These are phyloP conservation scores for Drosophila pachea DNA, from an alignment of 1,140 invertebrate species.

Conservation along the genomic window DNA sequence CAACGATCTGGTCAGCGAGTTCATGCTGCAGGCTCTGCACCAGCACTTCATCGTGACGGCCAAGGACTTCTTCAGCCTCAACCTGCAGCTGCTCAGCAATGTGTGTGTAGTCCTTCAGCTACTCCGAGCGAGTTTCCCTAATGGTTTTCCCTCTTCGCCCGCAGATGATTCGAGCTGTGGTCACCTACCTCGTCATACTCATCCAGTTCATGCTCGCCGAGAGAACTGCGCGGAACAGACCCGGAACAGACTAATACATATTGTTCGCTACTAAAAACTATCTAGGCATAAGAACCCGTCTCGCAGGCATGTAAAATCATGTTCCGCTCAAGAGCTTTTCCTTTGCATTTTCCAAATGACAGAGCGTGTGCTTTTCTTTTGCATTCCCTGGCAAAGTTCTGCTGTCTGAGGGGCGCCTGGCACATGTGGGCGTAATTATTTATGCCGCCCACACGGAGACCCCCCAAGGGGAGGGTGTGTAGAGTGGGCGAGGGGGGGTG, in stretches of 20 bases:
- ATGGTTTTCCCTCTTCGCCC: not conserved
- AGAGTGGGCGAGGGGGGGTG: not conserved
- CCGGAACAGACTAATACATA: too few relatives aligned
- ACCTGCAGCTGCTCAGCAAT: slow-evolving; percentile 63
- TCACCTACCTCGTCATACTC: slow-evolving; percentile 74
- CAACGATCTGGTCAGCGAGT: slow-evolving; percentile 70
- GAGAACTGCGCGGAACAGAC: slow-evolving; percentile 5
- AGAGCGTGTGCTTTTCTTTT: too few relatives aligned
- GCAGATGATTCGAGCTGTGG: slow-evolving; percentile 73
- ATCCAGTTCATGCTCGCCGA: slow-evolving; percentile 77
- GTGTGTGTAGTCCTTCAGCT: not conserved
- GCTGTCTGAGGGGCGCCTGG: not conserved
- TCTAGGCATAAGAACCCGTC: too few relatives aligned
- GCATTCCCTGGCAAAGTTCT: too few relatives aligned
- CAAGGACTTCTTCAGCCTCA: slow-evolving; percentile 73
- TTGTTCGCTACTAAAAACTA: too few relatives aligned
- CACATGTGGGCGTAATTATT: slow-evolving; percentile 57
- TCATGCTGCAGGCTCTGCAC: slow-evolving; percentile 68
- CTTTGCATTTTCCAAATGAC: too few relatives aligned
- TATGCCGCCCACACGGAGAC: slow-evolving; percentile 58
- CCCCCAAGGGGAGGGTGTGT: not conserved
- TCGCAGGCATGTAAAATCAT: too few relatives aligned
- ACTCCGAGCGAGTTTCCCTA: not conserved
- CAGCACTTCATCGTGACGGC: slow-evolving; percentile 70
- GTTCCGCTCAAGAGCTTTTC: too few relatives aligned